A percentile compares a stretch with the other conserved stretches of the same genome.
Conservation (phyloP, 1,140 invertebrate species). For the Drosophila funebris region DNA sequence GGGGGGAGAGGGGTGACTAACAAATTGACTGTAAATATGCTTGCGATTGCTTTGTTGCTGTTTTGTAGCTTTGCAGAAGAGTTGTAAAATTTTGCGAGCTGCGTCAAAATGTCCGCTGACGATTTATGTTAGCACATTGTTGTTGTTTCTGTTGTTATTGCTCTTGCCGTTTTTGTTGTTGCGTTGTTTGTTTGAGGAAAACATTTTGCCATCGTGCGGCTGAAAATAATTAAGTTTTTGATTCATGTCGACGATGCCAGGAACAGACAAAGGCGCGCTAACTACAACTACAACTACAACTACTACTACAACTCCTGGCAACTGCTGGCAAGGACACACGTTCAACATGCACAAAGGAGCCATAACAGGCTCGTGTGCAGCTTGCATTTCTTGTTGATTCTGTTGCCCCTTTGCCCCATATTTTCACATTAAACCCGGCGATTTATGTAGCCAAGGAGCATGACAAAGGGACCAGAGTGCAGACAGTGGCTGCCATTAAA, state of each 20-base stretch:
- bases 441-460: slow-evolving; percentile 61
- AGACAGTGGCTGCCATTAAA: slow-evolving; percentile 40
- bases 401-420: slow-evolving; percentile 39
- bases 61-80: slow-evolving; percentile 36
- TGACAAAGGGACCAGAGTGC: slow-evolving; percentile 46
- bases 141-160: slow-evolving; percentile 24
- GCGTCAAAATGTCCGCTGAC: slow-evolving; percentile 67
- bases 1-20: slow-evolving; percentile 7
- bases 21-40: slow-evolving; percentile 81
- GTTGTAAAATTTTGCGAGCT: slow-evolving; percentile 63
- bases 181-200: slow-evolving; percentile 55
- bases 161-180: slow-evolving; percentile 13
- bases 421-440: slow-evolving; percentile 63
- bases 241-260: slow-evolving; percentile 71
- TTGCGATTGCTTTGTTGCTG: slow-evolving; percentile 54
- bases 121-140: slow-evolving; percentile 57
- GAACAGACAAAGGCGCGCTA: slow-evolving; percentile 65
- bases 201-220: slow-evolving; percentile 64
- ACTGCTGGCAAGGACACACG: slow-evolving; percentile 38
- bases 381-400: slow-evolving; percentile 17
- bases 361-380: neutral
- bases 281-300: slow-evolving; percentile 30
- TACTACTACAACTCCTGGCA: neutral
- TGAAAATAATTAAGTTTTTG: slow-evolving; percentile 81
- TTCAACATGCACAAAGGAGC: slow-evolving; percentile 43